Percentiles rank a stretch among this genome's conserved stretches.
These are phyloP conservation scores for Heliocidaris tuberculata DNA, from an alignment of 35 echinoderm and acorn worm species.

Conservation along the genomic window DNA sequence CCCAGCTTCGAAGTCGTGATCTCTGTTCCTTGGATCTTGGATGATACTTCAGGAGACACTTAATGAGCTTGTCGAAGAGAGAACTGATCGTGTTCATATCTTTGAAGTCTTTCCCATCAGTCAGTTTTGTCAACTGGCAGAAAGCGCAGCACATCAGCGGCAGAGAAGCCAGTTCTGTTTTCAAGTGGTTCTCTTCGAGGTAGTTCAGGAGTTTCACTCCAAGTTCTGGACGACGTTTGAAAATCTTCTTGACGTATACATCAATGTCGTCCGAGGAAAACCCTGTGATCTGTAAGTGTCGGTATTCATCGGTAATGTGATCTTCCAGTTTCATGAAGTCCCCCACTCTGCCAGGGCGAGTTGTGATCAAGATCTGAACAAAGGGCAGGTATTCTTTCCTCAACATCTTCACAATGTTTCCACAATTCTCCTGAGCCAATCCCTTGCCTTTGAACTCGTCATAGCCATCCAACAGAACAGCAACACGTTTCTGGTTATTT, in stretches of 20 bases:
- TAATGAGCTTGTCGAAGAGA: slow-evolving; percentile 10
- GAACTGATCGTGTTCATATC: slow-evolving; percentile 53
- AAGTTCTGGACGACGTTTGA: slow-evolving; percentile 5
- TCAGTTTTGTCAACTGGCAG: slow-evolving; percentile 51
- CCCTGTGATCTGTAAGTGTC: slow-evolving; percentile 44
- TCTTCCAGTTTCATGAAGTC: slow-evolving; percentile 41
- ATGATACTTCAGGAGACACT: slow-evolving; percentile 31
- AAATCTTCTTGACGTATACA: slow-evolving; percentile 49
- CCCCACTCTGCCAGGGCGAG: slow-evolving; percentile 38
- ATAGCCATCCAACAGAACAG: slow-evolving; percentile 62
- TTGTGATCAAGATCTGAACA: slow-evolving; percentile 49
- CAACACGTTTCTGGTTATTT: slow-evolving; percentile 51
- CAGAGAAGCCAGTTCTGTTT: slow-evolving; percentile 28
- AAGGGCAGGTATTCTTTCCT: slow-evolving; percentile 25
- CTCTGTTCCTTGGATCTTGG: neutral
- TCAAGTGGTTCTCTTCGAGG: slow-evolving; percentile 42
- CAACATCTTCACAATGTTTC: slow-evolving; percentile 53
- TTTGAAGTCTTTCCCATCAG: slow-evolving; percentile 53
- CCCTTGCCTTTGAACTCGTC: slow-evolving; percentile 65
- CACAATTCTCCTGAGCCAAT: slow-evolving; percentile 18
- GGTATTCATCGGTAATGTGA: slow-evolving; percentile 29
- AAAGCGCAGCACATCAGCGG: slow-evolving; percentile 38
- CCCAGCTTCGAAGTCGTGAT: neutral
- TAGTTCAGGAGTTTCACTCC: slow-evolving; percentile 19
- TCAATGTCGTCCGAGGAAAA: slow-evolving; percentile 43